These are phyloP conservation scores for Thalpophila matura DNA, from an alignment of 2,888 invertebrate species.

Conservation along the genomic window DNA sequence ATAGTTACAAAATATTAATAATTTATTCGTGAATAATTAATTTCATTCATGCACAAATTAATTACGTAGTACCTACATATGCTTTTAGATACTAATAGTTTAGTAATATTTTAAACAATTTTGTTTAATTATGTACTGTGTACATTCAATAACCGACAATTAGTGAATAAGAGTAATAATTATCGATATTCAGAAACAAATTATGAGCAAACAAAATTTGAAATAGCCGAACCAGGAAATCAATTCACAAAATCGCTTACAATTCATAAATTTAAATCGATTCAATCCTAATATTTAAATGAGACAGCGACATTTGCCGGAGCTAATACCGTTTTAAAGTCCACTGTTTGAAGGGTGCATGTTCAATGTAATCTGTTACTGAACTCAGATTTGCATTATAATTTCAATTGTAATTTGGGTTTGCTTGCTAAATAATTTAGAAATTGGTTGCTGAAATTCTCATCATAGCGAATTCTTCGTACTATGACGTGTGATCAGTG, in stretches of 20 bases:
- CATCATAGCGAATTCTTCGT: too few species aligned
- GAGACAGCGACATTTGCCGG: slow-evolving; percentile 52
- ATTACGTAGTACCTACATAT: background rate
- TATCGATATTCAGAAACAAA: slow-evolving; percentile 6
- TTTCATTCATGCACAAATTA: background rate
- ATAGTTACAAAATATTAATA: too few species aligned
- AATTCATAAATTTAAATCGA: slow-evolving; percentile 65
- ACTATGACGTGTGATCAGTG: too few species aligned
- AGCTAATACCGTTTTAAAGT: slow-evolving; percentile 54
- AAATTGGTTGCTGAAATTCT: slow-evolving; percentile 2
- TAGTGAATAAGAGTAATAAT: background rate
- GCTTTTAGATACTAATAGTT: too few species aligned
- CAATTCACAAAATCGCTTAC: slow-evolving; percentile 53
- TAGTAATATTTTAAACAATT: slow-evolving; percentile 1
- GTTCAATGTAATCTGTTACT: slow-evolving; percentile 35
- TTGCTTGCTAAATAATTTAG: slow-evolving; percentile 25
- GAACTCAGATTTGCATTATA: slow-evolving; percentile 37
- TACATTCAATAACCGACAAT: background rate
- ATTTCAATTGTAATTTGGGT: slow-evolving; percentile 42
- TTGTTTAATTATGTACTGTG: too few species aligned
- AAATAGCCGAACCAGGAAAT: slow-evolving; percentile 44
- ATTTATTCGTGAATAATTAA: background rate
- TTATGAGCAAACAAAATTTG: slow-evolving; percentile 36
- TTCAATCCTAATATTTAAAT: slow-evolving; percentile 65
- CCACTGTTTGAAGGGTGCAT: slow-evolving; percentile 38